Evolutionary conservation across 2,888 invertebrate species (phyloP).

Genomic region (Troides oblongomaculatus): DNA sequence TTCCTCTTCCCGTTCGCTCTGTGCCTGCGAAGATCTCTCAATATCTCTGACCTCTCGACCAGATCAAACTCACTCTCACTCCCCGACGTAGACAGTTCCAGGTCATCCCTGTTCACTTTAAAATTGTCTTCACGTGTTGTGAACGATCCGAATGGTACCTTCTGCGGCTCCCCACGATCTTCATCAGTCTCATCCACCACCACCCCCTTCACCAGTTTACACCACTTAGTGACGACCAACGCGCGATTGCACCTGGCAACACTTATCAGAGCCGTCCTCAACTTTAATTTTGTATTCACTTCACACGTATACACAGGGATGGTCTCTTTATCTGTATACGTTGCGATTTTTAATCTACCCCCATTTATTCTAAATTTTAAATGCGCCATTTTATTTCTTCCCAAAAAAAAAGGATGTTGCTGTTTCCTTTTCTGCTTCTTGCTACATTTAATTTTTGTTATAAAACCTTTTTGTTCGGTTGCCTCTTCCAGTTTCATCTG

Average conservation of each 20-base stretch:
- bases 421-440: slow-evolving; percentile 23
- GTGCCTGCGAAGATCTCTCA: slow-evolving; percentile 60
- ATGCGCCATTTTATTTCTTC: slow-evolving; percentile 24
- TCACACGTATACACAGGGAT: slow-evolving; percentile 40
- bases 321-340: slow-evolving; percentile 52
- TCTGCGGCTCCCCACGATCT: slow-evolving; percentile 4
- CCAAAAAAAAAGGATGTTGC: slow-evolving; percentile 5
- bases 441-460: slow-evolving; percentile 49
- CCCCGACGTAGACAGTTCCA: slow-evolving; percentile 61
- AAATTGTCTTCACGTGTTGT: slow-evolving; percentile 32
- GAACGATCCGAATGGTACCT: no score
- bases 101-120: slow-evolving; percentile 57
- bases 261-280: slow-evolving; percentile 50
- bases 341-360: slow-evolving; percentile 42
- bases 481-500: slow-evolving; percentile 62
- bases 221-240: slow-evolving; percentile 44
- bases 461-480: slow-evolving; percentile 53
- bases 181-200: slow-evolving; percentile 8
- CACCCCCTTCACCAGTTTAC: not conserved
- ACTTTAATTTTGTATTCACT: slow-evolving; percentile 48
- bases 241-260: slow-evolving; percentile 38
- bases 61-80: slow-evolving; percentile 56
- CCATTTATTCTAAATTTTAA: slow-evolving; percentile 36
- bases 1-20: slow-evolving; percentile 52
- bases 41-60: slow-evolving; percentile 44